Evolutionary conservation across 2,113 vertebrate genomes (phyloP).

Genomic region (Progne subis): DNA sequence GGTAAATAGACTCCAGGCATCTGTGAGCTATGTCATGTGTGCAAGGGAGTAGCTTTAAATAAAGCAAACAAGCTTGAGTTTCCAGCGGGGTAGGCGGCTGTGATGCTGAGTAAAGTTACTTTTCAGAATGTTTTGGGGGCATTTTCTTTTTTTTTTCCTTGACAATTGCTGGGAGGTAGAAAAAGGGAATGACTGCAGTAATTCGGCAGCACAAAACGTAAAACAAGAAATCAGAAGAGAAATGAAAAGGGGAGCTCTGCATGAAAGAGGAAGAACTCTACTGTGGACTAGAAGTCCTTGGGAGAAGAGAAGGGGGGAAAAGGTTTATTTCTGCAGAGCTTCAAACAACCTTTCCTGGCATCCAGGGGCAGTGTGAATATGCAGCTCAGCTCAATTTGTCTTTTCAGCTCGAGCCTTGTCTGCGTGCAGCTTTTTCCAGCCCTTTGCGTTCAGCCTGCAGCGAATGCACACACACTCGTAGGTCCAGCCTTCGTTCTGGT

Average conservation of each 20-base stretch:
- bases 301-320: not conserved
- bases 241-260: not conserved
- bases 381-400: not conserved
- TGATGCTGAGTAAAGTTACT: slow-evolving; percentile 2
- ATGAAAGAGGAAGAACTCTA: not conserved
- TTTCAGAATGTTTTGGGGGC: not conserved
- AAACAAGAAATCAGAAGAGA: slow-evolving; percentile 8
- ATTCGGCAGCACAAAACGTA: not conserved
- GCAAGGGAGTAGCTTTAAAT: slow-evolving; percentile 50
- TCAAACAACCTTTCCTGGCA: not conserved
- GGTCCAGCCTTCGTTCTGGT: not conserved
- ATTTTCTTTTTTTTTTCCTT: not conserved
- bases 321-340: not conserved
- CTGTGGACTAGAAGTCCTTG: not conserved
- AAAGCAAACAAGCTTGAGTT: slow-evolving; percentile 47
- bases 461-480: not conserved
- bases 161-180: not conserved
- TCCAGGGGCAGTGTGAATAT: not conserved
- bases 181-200: not conserved
- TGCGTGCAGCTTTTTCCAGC: not conserved
- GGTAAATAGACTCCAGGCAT: slow-evolving; percentile 11
- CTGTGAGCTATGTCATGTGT: not conserved
- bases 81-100: not conserved
- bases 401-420: not conserved
- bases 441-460: not conserved